A percentile compares a stretch with the other conserved stretches of the same genome.
Conservation (phyloP, 1,140 invertebrate genomes). For the Himalopsyche phryganea region DNA sequence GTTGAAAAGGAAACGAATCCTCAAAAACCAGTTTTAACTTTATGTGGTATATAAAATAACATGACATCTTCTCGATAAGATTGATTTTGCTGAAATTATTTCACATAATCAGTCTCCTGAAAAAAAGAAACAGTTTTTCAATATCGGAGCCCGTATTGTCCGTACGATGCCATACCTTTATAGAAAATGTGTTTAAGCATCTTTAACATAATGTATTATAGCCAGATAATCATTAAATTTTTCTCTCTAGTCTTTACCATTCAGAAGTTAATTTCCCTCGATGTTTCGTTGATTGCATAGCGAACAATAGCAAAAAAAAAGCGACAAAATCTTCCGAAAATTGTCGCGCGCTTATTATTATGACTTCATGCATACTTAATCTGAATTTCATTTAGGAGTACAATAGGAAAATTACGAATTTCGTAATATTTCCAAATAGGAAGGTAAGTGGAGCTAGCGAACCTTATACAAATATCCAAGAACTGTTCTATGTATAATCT, state of each 20-base stretch:
- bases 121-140: not conserved
- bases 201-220: not conserved
- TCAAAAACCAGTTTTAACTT: not conserved
- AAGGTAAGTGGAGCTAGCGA: not conserved
- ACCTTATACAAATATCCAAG: slow-evolving; percentile 2
- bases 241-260: not conserved
- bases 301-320: not conserved
- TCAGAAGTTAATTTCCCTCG: not conserved
- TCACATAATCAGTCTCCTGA: not conserved
- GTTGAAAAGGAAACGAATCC: not conserved
- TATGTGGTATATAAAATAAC: not conserved
- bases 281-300: not conserved
- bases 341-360: slow-evolving; percentile 1
- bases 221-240: not conserved
- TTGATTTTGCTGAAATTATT: not conserved
- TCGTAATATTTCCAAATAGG: not conserved
- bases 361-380: slow-evolving; percentile 1
- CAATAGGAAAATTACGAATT: slow-evolving; percentile 2
- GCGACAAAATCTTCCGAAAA: not conserved
- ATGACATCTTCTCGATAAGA: not conserved
- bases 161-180: slow-evolving; percentile 21
- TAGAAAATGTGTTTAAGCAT: slow-evolving; percentile 10
- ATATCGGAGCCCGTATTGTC: slow-evolving; percentile 1
- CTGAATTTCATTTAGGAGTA: slow-evolving; percentile 9
- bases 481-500: slow-evolving; percentile 6